Evolutionary conservation across 2,113 vertebrate genomes (phyloP).

Genomic region (cat (Felis catus)): F.catus_Fca126_mat1.0 CM031414.1:88853501-88854000

Average conservation of each 20-base stretch:
- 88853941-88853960: background rate
- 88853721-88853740: background rate
- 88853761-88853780: background rate
- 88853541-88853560: background rate
- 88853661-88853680: background rate
- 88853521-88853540: background rate
- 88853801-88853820: background rate
- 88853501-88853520: background rate
- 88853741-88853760: background rate
- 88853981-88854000: constrained; percentile 22
- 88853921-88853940: background rate
- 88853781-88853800: background rate
- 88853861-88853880: background rate
- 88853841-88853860: background rate
- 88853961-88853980: constrained; percentile 33
- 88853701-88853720: background rate
- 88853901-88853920: background rate
- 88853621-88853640: background rate
- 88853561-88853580: background rate
- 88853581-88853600: background rate
- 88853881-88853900: constrained; percentile 4
- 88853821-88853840: background rate
- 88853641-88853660: constrained; percentile 3
- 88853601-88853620: background rate
- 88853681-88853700: background rate